Base-by-base conservation (phyloP, 2,888 invertebrate genomes). In the Ormyrus nitidulus region DNA sequence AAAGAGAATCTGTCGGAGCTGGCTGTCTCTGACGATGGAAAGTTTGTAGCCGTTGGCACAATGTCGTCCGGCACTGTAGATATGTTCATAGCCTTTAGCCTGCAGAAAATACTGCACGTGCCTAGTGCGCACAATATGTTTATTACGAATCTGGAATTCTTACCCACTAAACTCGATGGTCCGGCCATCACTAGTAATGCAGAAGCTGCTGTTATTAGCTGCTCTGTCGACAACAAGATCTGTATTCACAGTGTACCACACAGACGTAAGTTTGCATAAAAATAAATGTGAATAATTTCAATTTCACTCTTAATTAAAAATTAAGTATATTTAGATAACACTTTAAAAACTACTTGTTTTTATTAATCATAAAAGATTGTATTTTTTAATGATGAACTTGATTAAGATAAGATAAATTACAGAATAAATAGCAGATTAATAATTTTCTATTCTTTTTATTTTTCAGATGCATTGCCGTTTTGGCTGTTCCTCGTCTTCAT, bases 161-260 rank as follows among this genome's bases (percentile, higher is more conserved):
- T 99, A 86, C 97, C 97, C 49, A 92, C 92, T 10, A 92, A 92
- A 86, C 91, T 92, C 83, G 95, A 96, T 89, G 94, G 94, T 46
- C 94, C 95, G 64, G 92, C 95, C 62, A 93, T 96, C 81, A 94
- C 95, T 19, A 94, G 94, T 87, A 94, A 94, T 87, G 92, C 94
- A 66, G 96, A 97, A 91, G 96, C 97, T 74, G 97, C 98, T 62
- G 95, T 98, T 84, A 93, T 99, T 84, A 98, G 98, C 89, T 97
- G 99, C 88, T 98, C 98, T 48, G 97, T 98, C 56, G 99, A 99
- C 93, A 98, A 98, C 92, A 95, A 95, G 91, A 94, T 98, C 84
- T 95, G 95, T 90, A 95, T 98, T 88, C 97, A 97, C 92, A 95
- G 95, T 88, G 93, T 98, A 91, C 95, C 96, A 70, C 93, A 94